Evolutionary conservation across 2,888 invertebrate genomes (phyloP).

Genomic region (Lutraria lutraria): DNA sequence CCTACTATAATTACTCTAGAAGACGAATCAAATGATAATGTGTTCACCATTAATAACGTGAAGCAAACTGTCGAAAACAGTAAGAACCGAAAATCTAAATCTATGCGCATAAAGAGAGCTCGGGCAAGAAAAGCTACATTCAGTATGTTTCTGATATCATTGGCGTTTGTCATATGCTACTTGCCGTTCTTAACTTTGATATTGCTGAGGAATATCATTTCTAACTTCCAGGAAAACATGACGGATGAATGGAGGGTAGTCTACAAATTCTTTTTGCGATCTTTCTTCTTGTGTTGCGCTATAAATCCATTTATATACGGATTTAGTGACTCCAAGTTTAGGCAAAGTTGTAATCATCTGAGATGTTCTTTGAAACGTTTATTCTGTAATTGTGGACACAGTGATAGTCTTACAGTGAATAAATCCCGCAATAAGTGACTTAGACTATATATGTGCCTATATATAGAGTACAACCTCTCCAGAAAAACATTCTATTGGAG

Average conservation of each 20-base stretch:
- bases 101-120: constrained; percentile 25
- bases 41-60: not conserved
- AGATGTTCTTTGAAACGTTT: not conserved
- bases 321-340: constrained; percentile 69
- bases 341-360: constrained; percentile 43
- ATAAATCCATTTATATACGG: constrained; percentile 76
- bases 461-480: too few relatives aligned
- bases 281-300: constrained; percentile 71
- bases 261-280: constrained; percentile 70
- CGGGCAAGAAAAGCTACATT: constrained; percentile 68
- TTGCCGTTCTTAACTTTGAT: constrained; percentile 65
- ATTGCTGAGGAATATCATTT: constrained; percentile 47
- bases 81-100: not conserved
- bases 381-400: not conserved
- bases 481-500: too few relatives aligned
- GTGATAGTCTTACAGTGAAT: not conserved
- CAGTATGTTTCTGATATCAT: constrained; percentile 69
- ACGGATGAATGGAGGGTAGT: constrained; percentile 45
- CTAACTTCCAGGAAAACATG: constrained; percentile 57
- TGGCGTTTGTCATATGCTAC: constrained; percentile 67
- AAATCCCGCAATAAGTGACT: not conserved
- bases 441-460: too few relatives aligned
- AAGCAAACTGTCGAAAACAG: not conserved
- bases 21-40: constrained; percentile 21
- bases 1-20: not conserved